Conservation (phyloP, 2,113 vertebrate species). For the Campylomormyrus numenius region DNA sequence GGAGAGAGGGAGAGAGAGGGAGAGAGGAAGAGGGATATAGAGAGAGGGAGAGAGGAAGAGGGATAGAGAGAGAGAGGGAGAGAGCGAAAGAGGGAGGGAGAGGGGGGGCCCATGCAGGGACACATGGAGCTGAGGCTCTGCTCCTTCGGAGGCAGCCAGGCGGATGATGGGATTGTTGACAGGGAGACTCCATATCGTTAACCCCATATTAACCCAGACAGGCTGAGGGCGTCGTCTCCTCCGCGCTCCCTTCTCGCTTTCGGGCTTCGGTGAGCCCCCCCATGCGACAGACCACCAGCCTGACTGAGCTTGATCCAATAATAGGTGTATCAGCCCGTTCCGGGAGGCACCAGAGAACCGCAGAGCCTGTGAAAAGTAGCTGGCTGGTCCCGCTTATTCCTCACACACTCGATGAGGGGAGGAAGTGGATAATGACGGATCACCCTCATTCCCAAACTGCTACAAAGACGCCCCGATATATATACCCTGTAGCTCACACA, state of each 20-base stretch:
- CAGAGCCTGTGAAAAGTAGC: conserved; percentile 14
- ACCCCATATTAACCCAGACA: conserved; percentile 60
- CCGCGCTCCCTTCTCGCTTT: conserved; percentile 36
- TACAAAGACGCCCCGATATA: neutral
- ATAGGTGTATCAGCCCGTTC: conserved; percentile 24
- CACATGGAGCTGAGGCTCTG: conserved; percentile 47
- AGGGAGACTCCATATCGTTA: conserved; percentile 55
- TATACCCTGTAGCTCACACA: neutral
- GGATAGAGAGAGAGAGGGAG: neutral
- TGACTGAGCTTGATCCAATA: conserved; percentile 24
- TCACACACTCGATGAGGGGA: conserved; percentile 33
- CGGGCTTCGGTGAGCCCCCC: conserved; percentile 55
- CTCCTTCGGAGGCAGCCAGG: conserved; percentile 78
- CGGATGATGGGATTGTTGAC: conserved; percentile 73
- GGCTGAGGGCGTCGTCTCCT: conserved; percentile 42
- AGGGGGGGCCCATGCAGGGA: neutral
- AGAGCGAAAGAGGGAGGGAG: neutral
- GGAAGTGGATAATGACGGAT: neutral
- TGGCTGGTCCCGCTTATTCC: conserved; percentile 18
- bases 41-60: neutral
- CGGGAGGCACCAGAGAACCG: conserved; percentile 14
- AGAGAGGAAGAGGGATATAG: no score
- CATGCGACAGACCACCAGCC: conserved; percentile 31
- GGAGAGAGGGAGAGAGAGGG: neutral
- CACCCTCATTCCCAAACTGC: conserved; percentile 25